Evolutionary conservation across 2,888 invertebrate genomes (phyloP).

Genomic region (Sclerodermus sp.): DNA sequence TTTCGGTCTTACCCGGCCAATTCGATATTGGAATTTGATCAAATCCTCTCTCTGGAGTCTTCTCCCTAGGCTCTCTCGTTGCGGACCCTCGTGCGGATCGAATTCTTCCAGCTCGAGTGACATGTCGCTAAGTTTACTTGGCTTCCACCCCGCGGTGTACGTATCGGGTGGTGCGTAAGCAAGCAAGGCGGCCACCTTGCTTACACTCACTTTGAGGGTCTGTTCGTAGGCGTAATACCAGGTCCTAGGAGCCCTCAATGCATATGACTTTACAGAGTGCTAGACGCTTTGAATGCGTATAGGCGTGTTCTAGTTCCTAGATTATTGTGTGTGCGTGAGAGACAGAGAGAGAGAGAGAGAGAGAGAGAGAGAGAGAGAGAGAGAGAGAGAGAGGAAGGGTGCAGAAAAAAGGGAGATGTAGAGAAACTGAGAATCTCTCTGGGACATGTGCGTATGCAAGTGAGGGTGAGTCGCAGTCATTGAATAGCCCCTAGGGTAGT

Average conservation of each 20-base stretch:
- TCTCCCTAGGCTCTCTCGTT: constrained; percentile 5
- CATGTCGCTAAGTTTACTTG: constrained; percentile 54
- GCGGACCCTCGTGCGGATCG: constrained; percentile 39
- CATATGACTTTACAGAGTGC: no score
- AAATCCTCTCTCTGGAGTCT: constrained; percentile 41
- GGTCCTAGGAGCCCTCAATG: background rate
- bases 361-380: background rate
- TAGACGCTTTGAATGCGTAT: no score
- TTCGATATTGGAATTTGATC: constrained; percentile 54
- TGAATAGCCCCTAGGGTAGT: constrained; percentile 49
- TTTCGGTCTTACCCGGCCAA: constrained; percentile 33
- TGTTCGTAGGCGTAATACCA: background rate
- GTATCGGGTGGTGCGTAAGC: constrained; percentile 15
- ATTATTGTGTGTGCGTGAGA: no score
- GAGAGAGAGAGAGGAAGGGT: background rate
- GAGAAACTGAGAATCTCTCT: constrained; percentile 6
- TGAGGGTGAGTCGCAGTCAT: constrained; percentile 22
- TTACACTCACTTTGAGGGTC: background rate
- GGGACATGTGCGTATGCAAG: constrained; percentile 12
- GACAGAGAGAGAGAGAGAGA: no score
- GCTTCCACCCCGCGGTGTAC: constrained; percentile 16
- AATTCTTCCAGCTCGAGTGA: constrained; percentile 56
- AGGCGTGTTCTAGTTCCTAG: no score
- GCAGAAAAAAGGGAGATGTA: background rate
- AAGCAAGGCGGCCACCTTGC: background rate